These are phyloP conservation scores for Trinectes maculatus DNA, from an alignment of 2,113 vertebrate genomes.

Conservation along the genomic window DNA sequence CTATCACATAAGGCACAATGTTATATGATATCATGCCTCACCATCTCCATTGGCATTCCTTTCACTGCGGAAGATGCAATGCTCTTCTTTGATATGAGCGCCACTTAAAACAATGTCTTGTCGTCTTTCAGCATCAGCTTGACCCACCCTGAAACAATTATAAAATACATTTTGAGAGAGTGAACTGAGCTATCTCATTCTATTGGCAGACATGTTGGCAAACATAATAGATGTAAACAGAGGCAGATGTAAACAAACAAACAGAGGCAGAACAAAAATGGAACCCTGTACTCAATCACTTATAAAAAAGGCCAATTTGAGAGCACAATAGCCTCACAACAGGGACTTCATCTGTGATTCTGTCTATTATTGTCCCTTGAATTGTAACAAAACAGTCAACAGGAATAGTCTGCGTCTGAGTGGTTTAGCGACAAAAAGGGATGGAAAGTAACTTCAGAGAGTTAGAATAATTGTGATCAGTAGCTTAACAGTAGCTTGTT, in stretches of 20 bases:
- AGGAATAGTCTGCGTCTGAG: conserved; percentile 10
- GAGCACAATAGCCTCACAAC: not conserved
- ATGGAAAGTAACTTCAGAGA: conserved; percentile 25
- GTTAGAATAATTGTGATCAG: conserved; percentile 13
- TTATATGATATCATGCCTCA: conserved; percentile 66
- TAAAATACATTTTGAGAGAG: conserved; percentile 50
- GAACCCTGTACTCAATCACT: conserved; percentile 4
- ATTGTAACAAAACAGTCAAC: conserved; percentile 42
- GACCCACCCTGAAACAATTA: conserved; percentile 88
- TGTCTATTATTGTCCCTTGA: not conserved
- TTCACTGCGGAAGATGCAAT: conserved; percentile 96
- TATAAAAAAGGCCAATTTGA: conserved; percentile 1
- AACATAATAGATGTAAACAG: too few species aligned
- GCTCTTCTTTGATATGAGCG: conserved; percentile 96
- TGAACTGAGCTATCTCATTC: conserved; percentile 1
- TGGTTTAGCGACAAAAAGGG: conserved; percentile 33
- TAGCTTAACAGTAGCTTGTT: conserved; percentile 16
- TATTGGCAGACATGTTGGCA: conserved; percentile 26
- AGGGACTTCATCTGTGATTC: conserved; percentile 21
- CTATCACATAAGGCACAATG: not conserved
- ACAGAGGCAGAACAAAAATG: conserved; percentile 4
- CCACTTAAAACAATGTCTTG: conserved; percentile 98
- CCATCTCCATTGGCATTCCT: conserved; percentile 89
- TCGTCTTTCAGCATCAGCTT: conserved; percentile 92
- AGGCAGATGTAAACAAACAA: too few species aligned